Conservation (phyloP, 2,113 vertebrate genomes). For the Xiphophorus hellerii region DNA sequence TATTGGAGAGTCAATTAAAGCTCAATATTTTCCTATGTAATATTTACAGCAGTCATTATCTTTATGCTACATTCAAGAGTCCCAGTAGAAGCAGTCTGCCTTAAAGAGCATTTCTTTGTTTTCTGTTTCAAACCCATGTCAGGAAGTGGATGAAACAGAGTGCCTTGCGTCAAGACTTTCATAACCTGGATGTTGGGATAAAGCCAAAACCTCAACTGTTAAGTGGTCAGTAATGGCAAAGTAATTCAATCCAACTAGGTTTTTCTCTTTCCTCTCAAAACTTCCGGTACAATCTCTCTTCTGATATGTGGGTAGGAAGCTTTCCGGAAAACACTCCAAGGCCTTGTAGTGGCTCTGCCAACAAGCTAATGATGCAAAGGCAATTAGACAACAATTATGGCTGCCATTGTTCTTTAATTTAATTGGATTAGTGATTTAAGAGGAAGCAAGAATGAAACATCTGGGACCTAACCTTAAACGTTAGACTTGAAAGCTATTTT, state of each 20-base stretch:
- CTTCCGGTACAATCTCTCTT: slow-evolving; percentile 67
- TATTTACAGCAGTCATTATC: slow-evolving; percentile 30
- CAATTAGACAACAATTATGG: slow-evolving; percentile 57
- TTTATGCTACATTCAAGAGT: slow-evolving; percentile 49
- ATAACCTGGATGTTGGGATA: slow-evolving; percentile 51
- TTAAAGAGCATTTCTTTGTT: slow-evolving; percentile 50
- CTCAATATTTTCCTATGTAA: slow-evolving; percentile 11
- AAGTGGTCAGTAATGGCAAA: slow-evolving; percentile 78
- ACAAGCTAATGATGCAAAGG: slow-evolving; percentile 57
- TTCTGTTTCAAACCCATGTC: slow-evolving; percentile 59
- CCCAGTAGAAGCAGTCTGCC: slow-evolving; percentile 19
- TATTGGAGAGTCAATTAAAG: slow-evolving; percentile 16
- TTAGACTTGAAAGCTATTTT: slow-evolving; percentile 27
- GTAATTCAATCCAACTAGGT: slow-evolving; percentile 74
- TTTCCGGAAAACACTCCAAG: slow-evolving; percentile 70
- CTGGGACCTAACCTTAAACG: slow-evolving; percentile 46
- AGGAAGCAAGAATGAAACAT: slow-evolving; percentile 40
- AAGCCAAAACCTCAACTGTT: slow-evolving; percentile 61
- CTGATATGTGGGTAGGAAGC: slow-evolving; percentile 56
- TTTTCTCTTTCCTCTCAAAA: slow-evolving; percentile 73
- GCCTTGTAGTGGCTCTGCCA: slow-evolving; percentile 50
- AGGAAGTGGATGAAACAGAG: slow-evolving; percentile 61
- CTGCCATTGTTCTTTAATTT: slow-evolving; percentile 59
- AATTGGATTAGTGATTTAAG: slow-evolving; percentile 42
- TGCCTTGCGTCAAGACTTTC: slow-evolving; percentile 65